Base-by-base conservation (phyloP, 2,888 invertebrate species). In the Rhimphoctona megacephalus region DNA sequence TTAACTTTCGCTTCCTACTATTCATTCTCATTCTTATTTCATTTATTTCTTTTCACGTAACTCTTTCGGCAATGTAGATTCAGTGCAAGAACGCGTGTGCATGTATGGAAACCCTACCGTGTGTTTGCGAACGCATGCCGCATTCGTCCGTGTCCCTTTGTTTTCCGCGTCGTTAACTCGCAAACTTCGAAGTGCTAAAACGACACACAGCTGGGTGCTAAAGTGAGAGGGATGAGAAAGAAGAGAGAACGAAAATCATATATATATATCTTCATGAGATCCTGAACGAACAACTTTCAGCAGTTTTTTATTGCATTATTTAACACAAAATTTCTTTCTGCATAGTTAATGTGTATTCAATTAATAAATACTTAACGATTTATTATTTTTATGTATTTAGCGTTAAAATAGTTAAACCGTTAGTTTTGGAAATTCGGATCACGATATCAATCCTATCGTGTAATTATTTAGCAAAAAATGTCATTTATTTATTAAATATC, bases 131-230 rank as follows among this genome's bases (percentile, higher is more conserved):
- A 82, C 43, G 82, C 39, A 61, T 67, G 61, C 64, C 70, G 67
- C 61, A 76, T 67, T 46, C 67, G 74, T 81, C 80, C 80, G 49
- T 78, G 67, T 81, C 79, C 85, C 77, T 86, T 83, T 86, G 85
- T 86, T 86, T 83, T 86, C 83, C 57, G 57, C 76, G 80, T 83
- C 80, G 85, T 80, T 83, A 80, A 76, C 76, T 80, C 80, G 82
- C 9, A 46, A 80, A 82, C 66, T 64, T 77, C 77, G 33, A 77
- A 77, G 80, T 69, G 70, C 52, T 77, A 66, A 77, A 81, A 82
- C 57, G 57, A 80, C 70, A 79, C 64, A 69, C 49, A 80, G 43
- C 73, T 49, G 57, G 74, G 74, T 52, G 74, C 73, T n/a, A 66
- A 17, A 72, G 46, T 11, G 54, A 54, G 49, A 22, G 33, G 70